phyloP scores from a whole-genome alignment of 2,888 invertebrate species.

The Diarsia rubi region DNA sequence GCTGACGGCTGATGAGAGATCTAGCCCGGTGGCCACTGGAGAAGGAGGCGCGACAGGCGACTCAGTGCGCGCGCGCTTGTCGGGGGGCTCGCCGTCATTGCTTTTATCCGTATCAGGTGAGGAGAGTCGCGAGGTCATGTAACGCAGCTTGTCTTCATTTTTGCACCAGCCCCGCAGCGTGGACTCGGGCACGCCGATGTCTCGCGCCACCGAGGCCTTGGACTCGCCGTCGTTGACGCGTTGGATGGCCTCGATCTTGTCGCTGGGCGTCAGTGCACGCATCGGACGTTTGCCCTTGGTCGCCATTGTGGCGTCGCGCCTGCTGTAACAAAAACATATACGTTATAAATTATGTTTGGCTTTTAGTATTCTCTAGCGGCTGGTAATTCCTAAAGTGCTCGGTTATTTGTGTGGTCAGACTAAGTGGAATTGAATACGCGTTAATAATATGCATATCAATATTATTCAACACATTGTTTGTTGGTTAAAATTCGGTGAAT shows the following conservation, averaged over 20 bases:
- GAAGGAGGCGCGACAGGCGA: slow-evolving; percentile 81
- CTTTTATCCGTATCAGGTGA: slow-evolving; percentile 93
- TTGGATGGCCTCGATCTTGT: slow-evolving; percentile 95
- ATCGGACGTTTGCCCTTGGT: slow-evolving; percentile 95
- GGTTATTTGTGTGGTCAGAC: slow-evolving; percentile 18
- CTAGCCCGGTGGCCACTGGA: slow-evolving; percentile 82
- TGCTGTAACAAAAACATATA: slow-evolving; percentile 79
- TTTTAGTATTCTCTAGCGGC: slow-evolving; percentile 18
- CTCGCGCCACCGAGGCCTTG: slow-evolving; percentile 96
- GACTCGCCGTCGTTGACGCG: slow-evolving; percentile 96
- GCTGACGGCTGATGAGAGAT: slow-evolving; percentile 79
- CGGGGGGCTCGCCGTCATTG: slow-evolving; percentile 86
- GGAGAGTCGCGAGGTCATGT: slow-evolving; percentile 93
- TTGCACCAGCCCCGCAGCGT: slow-evolving; percentile 97
- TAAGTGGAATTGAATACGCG: slow-evolving; percentile 1
- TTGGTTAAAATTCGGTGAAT: slow-evolving; percentile 13
- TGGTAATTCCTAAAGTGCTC: slow-evolving; percentile 36
- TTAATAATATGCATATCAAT: slow-evolving; percentile 17
- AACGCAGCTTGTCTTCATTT: slow-evolving; percentile 94
- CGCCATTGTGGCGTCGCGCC: slow-evolving; percentile 89
- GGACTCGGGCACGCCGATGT: slow-evolving; percentile 96
- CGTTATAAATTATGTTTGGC: slow-evolving; percentile 19
- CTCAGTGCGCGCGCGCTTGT: slow-evolving; percentile 86
- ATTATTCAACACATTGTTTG: slow-evolving; percentile 26
- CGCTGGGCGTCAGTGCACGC: slow-evolving; percentile 94